Conservation (phyloP, 2,797 vertebrate species). For the Ara ararauna region DNA sequence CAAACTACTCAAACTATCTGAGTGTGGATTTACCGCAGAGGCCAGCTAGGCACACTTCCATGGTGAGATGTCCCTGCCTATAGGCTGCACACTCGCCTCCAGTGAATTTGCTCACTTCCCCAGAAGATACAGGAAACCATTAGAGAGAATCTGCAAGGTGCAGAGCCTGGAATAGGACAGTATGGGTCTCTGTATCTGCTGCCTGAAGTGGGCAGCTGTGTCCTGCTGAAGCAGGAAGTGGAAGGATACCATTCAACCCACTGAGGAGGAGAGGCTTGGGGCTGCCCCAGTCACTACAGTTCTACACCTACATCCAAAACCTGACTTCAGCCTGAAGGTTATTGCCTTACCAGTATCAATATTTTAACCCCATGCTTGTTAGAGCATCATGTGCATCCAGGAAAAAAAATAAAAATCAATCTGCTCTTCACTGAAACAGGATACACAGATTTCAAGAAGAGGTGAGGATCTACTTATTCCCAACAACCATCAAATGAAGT, state of each 20-base stretch:
- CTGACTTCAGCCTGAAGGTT: not conserved
- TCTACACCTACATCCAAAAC: not conserved
- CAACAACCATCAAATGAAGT: not conserved
- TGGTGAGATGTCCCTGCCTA: rapidly evolving
- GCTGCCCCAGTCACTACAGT: not conserved
- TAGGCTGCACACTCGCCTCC: not conserved
- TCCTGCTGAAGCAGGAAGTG: not conserved
- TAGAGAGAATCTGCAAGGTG: not conserved
- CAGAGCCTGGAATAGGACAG: not conserved
- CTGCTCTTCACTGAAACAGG: not conserved
- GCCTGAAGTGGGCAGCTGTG: rapidly evolving
- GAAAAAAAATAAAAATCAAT: not conserved
- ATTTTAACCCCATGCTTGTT: not conserved
- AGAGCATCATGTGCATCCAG: not conserved
- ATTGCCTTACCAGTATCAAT: not conserved
- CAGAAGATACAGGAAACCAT: rapidly evolving
- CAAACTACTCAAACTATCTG: not conserved
- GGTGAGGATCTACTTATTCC: not conserved
- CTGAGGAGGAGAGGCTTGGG: not conserved
- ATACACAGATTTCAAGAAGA: not conserved
- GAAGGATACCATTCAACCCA: not conserved
- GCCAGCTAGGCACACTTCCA: not conserved
- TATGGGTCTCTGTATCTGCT: not conserved
- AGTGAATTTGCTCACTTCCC: not conserved
- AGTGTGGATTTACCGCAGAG: not conserved